These are phyloP conservation scores for Drosophila sulfurigaster DNA, from an alignment of 1,140 invertebrate genomes.

Conservation along the genomic window DNA sequence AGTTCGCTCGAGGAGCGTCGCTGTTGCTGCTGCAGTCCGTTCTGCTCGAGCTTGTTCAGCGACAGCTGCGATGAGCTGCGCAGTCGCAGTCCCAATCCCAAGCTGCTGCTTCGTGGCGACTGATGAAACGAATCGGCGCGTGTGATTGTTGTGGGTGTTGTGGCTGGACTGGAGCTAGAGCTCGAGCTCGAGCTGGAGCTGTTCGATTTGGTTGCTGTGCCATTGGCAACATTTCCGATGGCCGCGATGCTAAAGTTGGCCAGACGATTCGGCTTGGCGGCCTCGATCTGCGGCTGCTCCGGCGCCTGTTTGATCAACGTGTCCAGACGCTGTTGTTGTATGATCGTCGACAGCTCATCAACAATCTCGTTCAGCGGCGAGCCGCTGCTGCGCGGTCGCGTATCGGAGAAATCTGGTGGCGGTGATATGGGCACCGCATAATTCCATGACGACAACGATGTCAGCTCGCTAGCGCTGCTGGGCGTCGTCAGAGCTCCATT, in stretches of 20 bases:
- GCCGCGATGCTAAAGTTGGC: slow-evolving; percentile 75
- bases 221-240: slow-evolving; percentile 19
- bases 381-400: slow-evolving; percentile 8
- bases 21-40: slow-evolving; percentile 51
- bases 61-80: slow-evolving; percentile 77
- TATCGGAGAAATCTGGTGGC: slow-evolving; percentile 79
- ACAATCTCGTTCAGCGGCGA: slow-evolving; percentile 75
- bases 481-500: slow-evolving; percentile 43
- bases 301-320: slow-evolving; percentile 68
- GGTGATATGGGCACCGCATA: slow-evolving; percentile 79
- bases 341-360: slow-evolving; percentile 73
- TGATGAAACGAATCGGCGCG: slow-evolving; percentile 73
- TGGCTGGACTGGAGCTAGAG: slow-evolving; percentile 7
- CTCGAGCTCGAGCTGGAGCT: slow-evolving; percentile 4
- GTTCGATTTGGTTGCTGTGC: background rate
- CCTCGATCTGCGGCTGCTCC: slow-evolving; percentile 67
- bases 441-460: slow-evolving; percentile 76
- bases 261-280: slow-evolving; percentile 76
- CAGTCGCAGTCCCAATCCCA: slow-evolving; percentile 26
- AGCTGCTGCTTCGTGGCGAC: slow-evolving; percentile 6
- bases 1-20: slow-evolving; percentile 81
- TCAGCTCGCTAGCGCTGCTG: slow-evolving; percentile 55
- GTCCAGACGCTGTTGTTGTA: slow-evolving; percentile 76
- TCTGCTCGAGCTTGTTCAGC: slow-evolving; percentile 64
- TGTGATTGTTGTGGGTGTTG: slow-evolving; percentile 17